These are phyloP conservation scores for Pteronura brasiliensis DNA, from an alignment of 2,113 vertebrate genomes.

Conservation along the genomic window DNA sequence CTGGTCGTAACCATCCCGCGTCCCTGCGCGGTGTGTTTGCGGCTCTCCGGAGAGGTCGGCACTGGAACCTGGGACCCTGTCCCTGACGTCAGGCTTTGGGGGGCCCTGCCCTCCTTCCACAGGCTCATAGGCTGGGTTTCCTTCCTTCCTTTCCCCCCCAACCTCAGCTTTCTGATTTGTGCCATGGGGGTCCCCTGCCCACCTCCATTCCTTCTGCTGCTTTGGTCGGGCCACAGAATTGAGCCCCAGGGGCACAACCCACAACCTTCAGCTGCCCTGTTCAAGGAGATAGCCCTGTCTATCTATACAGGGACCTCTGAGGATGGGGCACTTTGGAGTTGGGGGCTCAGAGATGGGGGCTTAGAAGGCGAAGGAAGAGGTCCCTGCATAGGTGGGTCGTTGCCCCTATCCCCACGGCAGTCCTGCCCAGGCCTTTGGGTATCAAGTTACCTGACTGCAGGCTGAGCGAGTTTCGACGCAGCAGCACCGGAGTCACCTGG, in stretches of 20 bases:
- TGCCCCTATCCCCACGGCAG: neutral
- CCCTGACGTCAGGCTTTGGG: neutral
- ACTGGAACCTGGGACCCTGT: neutral
- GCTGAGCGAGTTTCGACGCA: neutral
- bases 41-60: neutral
- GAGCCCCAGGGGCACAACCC: neutral
- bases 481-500: neutral
- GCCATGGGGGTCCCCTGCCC: neutral
- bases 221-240: neutral
- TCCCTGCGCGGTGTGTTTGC: neutral
- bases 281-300: neutral
- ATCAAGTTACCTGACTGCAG: constrained; percentile 52
- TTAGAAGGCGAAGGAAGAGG: neutral
- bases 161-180: neutral
- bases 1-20: neutral
- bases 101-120: neutral
- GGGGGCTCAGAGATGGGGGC: neutral
- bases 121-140: neutral
- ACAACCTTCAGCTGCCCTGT: neutral
- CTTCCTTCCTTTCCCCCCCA: accelerated
- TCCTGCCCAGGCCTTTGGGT: neutral
- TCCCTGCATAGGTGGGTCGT: neutral
- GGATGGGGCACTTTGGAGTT: neutral
- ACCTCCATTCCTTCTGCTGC: neutral
- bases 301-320: neutral